Percentiles rank a stretch among this genome's conserved stretches.
phyloP scores from a whole-genome alignment of 1,140 invertebrate species.

The Drosophila arawakana region DNA sequence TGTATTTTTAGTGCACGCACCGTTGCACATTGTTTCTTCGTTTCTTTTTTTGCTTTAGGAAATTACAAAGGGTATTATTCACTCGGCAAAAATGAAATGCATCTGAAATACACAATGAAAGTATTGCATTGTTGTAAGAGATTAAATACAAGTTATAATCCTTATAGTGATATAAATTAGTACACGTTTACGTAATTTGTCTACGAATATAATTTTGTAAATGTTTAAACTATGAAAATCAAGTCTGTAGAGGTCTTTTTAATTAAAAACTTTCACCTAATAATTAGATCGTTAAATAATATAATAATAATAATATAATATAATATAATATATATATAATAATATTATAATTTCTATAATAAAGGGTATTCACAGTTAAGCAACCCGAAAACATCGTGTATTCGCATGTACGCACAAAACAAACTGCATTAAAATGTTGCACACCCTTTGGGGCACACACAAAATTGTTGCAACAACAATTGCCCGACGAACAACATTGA shows the following conservation, averaged over 20 bases:
- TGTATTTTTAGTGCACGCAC: conserved; percentile 27
- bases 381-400: neutral
- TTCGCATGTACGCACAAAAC: conserved; percentile 10
- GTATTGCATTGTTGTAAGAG: too few relatives aligned
- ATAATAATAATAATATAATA: too few relatives aligned
- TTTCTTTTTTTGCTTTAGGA: neutral
- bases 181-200: too few relatives aligned
- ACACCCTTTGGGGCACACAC: conserved; percentile 11
- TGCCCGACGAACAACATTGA: neutral
- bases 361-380: neutral
- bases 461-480: conserved; percentile 22
- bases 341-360: neutral
- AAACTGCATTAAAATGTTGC: conserved; percentile 36
- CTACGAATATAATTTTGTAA: too few relatives aligned
- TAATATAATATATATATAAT: too few relatives aligned
- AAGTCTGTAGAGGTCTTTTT: too few relatives aligned
- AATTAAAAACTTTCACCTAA: too few relatives aligned
- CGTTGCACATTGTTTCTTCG: conserved; percentile 7
- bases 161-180: too few relatives aligned
- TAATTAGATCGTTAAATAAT: too few relatives aligned
- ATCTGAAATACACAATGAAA: too few relatives aligned
- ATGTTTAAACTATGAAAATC: too few relatives aligned
- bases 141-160: too few relatives aligned
- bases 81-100: neutral
- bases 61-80: neutral